Evolutionary conservation across 2,888 invertebrate genomes (phyloP).

Genomic region (Lasioglossum zephyrum): DNA sequence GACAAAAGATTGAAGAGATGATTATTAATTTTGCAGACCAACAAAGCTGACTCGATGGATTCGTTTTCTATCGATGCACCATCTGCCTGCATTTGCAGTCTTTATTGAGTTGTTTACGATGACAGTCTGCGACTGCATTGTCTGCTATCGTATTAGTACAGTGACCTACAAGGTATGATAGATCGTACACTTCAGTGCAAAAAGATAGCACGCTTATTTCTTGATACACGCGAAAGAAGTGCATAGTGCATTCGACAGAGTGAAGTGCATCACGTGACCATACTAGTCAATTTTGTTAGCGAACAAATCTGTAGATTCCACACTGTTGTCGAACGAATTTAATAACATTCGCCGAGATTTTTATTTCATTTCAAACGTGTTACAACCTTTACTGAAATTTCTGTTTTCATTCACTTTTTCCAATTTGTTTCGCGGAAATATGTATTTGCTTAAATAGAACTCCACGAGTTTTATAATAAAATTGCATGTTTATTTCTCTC

Average conservation of each 20-base stretch:
- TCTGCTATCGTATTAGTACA: background rate
- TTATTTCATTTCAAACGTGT: background rate
- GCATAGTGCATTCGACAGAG: background rate
- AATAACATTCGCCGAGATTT: background rate
- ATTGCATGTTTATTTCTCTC: background rate
- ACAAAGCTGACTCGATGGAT: background rate
- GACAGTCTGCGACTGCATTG: background rate
- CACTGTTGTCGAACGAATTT: background rate
- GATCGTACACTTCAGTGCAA: slow-evolving; percentile 1
- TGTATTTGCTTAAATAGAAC: background rate
- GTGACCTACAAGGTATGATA: background rate
- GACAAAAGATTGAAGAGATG: background rate
- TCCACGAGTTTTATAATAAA: background rate
- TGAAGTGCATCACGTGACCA: background rate
- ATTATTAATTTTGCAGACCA: background rate
- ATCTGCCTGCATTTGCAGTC: background rate
- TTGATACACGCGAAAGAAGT: slow-evolving; percentile 4
- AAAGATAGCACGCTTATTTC: slow-evolving; percentile 6
- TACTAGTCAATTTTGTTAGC: background rate
- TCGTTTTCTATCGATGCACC: background rate
- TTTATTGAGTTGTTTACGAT: slow-evolving; percentile 16
- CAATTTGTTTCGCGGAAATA: background rate
- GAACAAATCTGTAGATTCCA: background rate
- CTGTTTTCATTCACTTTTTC: fast-evolving
- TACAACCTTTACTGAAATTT: background rate